Base-by-base conservation (phyloP, 2,888 invertebrate genomes). In the Lasioglossum lativentre region DNA sequence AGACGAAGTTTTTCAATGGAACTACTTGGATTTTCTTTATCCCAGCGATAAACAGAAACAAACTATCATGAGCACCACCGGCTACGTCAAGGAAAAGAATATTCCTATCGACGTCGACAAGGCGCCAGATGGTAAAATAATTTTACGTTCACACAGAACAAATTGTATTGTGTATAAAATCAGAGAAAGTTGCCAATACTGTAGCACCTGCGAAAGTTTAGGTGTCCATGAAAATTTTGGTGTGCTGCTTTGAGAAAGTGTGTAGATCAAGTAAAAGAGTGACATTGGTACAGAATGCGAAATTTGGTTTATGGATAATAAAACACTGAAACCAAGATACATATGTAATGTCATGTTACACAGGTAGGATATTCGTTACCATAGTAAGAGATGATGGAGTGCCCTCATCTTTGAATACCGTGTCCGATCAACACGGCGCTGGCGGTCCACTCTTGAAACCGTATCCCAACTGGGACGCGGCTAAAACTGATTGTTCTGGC, bases 1-100 rank as follows among this genome's bases (percentile, higher is more conserved):
- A 2, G 0, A 16, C 0, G 1, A 0, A 1, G 0, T 27, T 2
- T 85, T 0, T 63, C 96, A 97, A 86, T 98, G 98, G 98, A 97
- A 96, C 87, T 96, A 96, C 76, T 93, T 98, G 2, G 98, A 98
- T 93, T 98, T n/a, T 97, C 96, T 96, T 72, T 98, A 97, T 94
- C 96, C 96, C 0, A 96, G 96, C 0, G 94, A 95, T 10, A 94
- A 95, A 12, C 96, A 96, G 38, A 95, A 97, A 47, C 93, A 96
- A n/a, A 94, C 30, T 12, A 97, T 97, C 1, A 95, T 97, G 16
- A 92, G 94, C 12, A 95, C 95, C 34, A 96, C 96, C n/a, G 70
- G 86, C 45, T 94, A 93, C 75, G 59, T 91, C 75, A 78, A 80
- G 16, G 90, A 75, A 0, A 82, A 80, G 6, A 80, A 85, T 38